Evolutionary conservation across 2,113 vertebrate genomes (phyloP).

Genomic region (Microcebus lehilahytsara): DNA sequence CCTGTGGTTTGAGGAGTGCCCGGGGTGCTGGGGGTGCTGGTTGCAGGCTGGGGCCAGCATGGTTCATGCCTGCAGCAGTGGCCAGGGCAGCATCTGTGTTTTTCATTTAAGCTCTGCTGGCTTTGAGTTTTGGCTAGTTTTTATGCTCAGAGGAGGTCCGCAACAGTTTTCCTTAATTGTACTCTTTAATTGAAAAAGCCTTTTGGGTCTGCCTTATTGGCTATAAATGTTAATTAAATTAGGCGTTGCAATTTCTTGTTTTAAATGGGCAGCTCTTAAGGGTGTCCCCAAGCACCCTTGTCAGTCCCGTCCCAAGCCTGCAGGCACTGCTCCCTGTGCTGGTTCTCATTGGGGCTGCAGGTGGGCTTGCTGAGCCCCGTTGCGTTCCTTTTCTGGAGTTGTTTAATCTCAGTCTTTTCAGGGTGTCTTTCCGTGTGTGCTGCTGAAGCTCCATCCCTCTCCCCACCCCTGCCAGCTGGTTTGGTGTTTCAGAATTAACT

Average conservation of each 20-base stretch:
- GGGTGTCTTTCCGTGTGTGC: background rate
- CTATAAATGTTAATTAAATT: slow-evolving; percentile 36
- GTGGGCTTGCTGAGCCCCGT: background rate
- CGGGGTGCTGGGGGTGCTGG: background rate
- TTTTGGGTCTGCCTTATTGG: slow-evolving; percentile 28
- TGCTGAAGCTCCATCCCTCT: background rate
- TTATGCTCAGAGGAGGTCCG: slow-evolving; percentile 59
- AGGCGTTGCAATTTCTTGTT: slow-evolving; percentile 24
- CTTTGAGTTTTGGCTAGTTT: background rate
- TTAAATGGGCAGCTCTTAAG: background rate
- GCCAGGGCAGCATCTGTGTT: background rate
- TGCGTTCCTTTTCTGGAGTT: background rate
- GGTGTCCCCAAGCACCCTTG: background rate
- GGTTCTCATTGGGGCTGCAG: background rate
- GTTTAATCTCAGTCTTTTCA: background rate
- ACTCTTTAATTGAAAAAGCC: slow-evolving; percentile 67
- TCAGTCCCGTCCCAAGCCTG: background rate
- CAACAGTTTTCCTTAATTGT: slow-evolving; percentile 67
- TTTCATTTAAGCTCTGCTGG: slow-evolving; percentile 57
- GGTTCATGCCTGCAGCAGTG: background rate
- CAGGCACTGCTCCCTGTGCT: background rate
- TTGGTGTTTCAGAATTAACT: background rate
- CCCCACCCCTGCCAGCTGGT: background rate
- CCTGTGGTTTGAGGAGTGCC: background rate
- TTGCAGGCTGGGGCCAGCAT: accelerated